These are phyloP conservation scores for Hypercompe scribonia DNA, from an alignment of 2,888 invertebrate species.

Conservation along the genomic window DNA sequence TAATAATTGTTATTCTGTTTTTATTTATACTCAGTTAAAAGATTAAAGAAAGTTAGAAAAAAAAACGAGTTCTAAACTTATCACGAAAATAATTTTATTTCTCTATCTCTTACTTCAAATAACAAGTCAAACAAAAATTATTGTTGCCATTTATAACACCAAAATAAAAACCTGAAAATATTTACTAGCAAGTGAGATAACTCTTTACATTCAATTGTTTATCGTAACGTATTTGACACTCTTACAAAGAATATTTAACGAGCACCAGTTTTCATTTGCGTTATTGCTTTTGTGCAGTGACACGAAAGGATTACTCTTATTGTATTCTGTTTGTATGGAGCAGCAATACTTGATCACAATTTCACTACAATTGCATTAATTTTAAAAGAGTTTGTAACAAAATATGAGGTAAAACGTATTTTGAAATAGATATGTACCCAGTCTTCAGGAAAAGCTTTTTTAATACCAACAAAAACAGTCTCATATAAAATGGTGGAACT, in stretches of 20 bases:
- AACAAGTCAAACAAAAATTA: no score
- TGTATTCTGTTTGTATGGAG: conserved; percentile 68
- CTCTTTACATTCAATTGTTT: neutral
- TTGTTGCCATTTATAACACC: neutral
- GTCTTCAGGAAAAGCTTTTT: neutral
- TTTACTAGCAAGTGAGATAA: neutral
- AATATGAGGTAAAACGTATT: conserved; percentile 7
- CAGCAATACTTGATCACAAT: conserved; percentile 62
- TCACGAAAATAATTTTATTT: no score
- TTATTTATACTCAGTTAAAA: no score
- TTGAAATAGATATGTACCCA: neutral
- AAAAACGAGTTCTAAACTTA: no score
- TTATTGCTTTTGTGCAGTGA: conserved; percentile 81
- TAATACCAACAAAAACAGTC: neutral
- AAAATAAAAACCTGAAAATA: neutral
- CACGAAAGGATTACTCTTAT: conserved; percentile 72
- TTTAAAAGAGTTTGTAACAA: conserved; percentile 21
- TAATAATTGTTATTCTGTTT: no score
- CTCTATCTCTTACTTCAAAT: no score
- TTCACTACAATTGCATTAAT: conserved; percentile 50
- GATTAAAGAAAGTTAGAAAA: no score
- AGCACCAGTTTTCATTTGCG: conserved; percentile 75
- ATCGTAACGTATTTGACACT: conserved; percentile 60
- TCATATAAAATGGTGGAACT: conserved; percentile 11
- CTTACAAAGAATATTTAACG: conserved; percentile 77